phyloP scores from a whole-genome alignment of 1,140 invertebrate genomes.

The Zelostemma sp. region DNA sequence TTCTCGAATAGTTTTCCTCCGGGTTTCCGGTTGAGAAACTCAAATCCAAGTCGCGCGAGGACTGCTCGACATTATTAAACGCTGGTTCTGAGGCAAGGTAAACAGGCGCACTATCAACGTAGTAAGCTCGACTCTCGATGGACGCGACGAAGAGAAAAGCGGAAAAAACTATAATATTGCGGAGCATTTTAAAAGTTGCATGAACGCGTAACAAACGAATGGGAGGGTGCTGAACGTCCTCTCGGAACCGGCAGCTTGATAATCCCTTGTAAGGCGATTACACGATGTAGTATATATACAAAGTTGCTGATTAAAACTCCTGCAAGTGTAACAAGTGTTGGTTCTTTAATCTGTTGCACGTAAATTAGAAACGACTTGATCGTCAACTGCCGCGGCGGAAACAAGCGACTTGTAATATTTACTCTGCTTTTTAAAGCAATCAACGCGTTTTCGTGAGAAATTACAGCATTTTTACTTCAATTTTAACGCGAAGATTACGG shows the following conservation, averaged over 20 bases:
- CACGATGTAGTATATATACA: constrained; percentile 15
- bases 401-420: constrained; percentile 30
- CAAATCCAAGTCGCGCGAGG: constrained; percentile 57
- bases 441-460: too few relatives aligned
- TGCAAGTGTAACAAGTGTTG: constrained; percentile 42
- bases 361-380: constrained; percentile 29
- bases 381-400: constrained; percentile 24
- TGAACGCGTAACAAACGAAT: constrained; percentile 20
- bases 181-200: constrained; percentile 21
- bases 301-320: constrained; percentile 42
- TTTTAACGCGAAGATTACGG: too few relatives aligned
- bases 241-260: constrained; percentile 25
- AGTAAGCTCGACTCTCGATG: constrained; percentile 39
- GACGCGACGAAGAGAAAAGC: constrained; percentile 25
- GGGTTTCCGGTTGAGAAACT: constrained; percentile 52
- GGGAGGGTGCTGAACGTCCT: constrained; percentile 16
- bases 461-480: too few relatives aligned
- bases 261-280: constrained; percentile 59
- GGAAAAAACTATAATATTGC: constrained; percentile 15
- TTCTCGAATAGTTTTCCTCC: constrained; percentile 18
- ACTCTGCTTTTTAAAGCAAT: constrained; percentile 7
- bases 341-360: constrained; percentile 31
- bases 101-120: constrained; percentile 16
- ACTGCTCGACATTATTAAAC: constrained; percentile 42
- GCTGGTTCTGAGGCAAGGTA: constrained; percentile 15